Base-by-base conservation (phyloP, 2,797 vertebrate genomes). In the Tarsius wallacei region DNA sequence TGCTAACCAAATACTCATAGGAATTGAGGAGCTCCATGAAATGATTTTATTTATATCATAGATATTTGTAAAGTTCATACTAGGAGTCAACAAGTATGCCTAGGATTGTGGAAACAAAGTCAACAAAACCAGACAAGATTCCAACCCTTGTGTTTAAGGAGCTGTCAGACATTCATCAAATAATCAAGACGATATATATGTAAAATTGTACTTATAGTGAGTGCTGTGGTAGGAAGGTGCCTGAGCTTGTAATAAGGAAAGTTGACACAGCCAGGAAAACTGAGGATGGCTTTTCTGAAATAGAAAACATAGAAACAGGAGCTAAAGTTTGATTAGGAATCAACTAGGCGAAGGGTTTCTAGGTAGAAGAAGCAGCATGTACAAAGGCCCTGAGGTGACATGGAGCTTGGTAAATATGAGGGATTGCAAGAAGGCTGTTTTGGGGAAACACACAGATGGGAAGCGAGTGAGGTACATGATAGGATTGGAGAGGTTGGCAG, bases 81-180 rank as follows among this genome's bases (percentile, higher is more conserved):
- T 68, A 26, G 33, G 64, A 61, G 74, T 91, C 31, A 89, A 31
- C 26, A 91, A 81, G 6, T 94, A 9, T 78, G 49, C 16, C 80
- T 91, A 36, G n/a, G 42, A 70, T 57, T 80, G 0, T 90, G 36
- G 63, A 87, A 86, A 85, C 17, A 61, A 70, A 87, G 17, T 80
- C 21, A 83, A 47, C 8, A 96, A 90, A 95, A 68, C 13, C n/a
- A 94, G 82, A 82, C 31, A 88, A 76, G 19, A 91, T 59, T 86
- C 36, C 28, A 93, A 28, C 31, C 31, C 31, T 93, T 28, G 22
- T 84, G 21, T 87, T 93, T 78, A 85, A 95, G 81, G 61, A 95
- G 9, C 17, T 90, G 63, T 47, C 2, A 77, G 51, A 85, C 16
- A 76, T 7, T 93, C 90, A 89, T 70, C 12, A 82, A 85, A 63